Evolutionary conservation across 2,888 invertebrate species (phyloP), one percentile per base, ranked within the genome.

Genomic region (Phengaris arion): DNA sequence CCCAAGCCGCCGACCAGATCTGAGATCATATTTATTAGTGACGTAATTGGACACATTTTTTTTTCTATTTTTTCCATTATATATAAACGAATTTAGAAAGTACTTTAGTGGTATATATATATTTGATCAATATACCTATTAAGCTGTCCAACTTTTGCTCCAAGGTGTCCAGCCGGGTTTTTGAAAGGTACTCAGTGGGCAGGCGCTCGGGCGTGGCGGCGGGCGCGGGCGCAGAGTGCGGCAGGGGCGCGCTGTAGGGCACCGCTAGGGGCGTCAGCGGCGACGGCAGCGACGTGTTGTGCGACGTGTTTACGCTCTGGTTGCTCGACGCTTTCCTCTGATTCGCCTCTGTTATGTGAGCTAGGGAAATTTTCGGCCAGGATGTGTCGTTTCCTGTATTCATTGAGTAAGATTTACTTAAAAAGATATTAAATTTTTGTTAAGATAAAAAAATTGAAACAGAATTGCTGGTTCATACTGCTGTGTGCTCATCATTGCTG

Each of bases 361-460:
- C 92, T 22, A 94, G 82, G 0, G 93, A 90, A 75, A 94, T 93
- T 79, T 89, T 89, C 0, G 94, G 94, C 94, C 94, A 94, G 0
- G 85, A 81, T 0, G 89, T 89, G 74, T 93, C 92, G 79, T 85
- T 88, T 75, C 83, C 92, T 92, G 85, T 59, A 12, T 68, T 12
- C 54, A 15, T 52, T 13, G 22, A 6, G 52, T 4, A n/a, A 73
- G 13, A 48, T 51, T 52, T 46, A n/a, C 51, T 12, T 22, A 13
- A 74, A 9, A 12, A 1, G 2, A 12, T 12, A 52, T 9, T 6
- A 48, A 12, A 9, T 8, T 10, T 52, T 52, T 12, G 4, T 12
- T 52, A 52, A 12, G 8, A 3, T 52, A 12, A 52, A 52, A 12
- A 52, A 9, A 52, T 52, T 2, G 7, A 2, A 52, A 52, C 8